A percentile compares a stretch with the other conserved stretches of the same genome.
phyloP scores from a whole-genome alignment of 2,797 vertebrate species.

The Peromyscus attwateri region DNA sequence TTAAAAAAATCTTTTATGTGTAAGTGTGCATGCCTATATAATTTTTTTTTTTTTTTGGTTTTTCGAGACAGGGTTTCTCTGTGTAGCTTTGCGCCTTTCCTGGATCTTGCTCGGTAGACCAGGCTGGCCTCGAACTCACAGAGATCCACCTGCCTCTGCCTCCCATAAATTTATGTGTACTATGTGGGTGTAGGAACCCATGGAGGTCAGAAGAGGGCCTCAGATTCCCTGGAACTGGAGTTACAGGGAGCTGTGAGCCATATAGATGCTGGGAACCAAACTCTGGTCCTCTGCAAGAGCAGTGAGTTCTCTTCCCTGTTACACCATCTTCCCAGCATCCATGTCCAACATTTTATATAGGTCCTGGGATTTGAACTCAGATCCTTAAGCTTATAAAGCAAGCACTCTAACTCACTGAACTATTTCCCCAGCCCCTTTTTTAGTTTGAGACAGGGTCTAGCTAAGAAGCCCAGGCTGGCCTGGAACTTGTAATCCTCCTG shows the following conservation, averaged over 20 bases:
- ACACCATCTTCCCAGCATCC: neutral
- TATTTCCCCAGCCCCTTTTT: neutral
- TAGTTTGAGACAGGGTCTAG: neutral
- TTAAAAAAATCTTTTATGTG: neutral
- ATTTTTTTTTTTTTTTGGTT: too few relatives aligned
- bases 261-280: neutral
- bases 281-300: neutral
- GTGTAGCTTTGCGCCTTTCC: too few relatives aligned
- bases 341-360: neutral
- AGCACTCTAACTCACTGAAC: neutral
- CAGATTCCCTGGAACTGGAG: neutral
- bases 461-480: neutral
- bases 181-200: neutral
- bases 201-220: neutral
- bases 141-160: too few relatives aligned
- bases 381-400: neutral
- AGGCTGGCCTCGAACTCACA: too few relatives aligned
- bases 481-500: neutral
- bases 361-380: neutral
- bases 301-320: neutral
- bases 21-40: neutral
- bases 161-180: neutral
- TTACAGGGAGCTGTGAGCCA: neutral
- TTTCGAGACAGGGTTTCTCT: too few relatives aligned
- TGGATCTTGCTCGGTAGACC: too few relatives aligned